Evolutionary conservation across 2,888 invertebrate species (phyloP).

Genomic region (Perizoma affinitatum): DNA sequence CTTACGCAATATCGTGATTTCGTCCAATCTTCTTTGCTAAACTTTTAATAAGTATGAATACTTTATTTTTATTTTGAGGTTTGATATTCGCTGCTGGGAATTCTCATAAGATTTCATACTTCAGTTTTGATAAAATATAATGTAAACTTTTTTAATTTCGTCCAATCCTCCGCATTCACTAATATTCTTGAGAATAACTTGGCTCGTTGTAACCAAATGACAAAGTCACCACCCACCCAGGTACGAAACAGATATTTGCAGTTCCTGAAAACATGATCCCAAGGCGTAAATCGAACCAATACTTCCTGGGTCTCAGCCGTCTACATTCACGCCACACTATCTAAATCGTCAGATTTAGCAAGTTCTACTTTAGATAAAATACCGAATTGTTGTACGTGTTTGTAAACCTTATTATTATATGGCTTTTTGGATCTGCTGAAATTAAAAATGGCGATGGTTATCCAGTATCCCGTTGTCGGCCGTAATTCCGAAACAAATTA

Average conservation of each 20-base stretch:
- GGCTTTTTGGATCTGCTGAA: constrained; percentile 48
- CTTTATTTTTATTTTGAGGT: constrained; percentile 41
- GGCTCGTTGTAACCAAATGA: no score
- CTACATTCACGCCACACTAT: no score
- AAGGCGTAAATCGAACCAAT: no score
- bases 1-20: constrained; percentile 44
- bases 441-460: constrained; percentile 46
- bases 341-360: background rate
- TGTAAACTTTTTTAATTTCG: background rate
- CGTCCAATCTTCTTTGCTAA: constrained; percentile 41
- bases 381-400: constrained; percentile 43
- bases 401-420: constrained; percentile 43
- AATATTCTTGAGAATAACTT: no score
- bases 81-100: constrained; percentile 33
- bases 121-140: constrained; percentile 4
- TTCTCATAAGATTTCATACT: constrained; percentile 17
- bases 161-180: no score
- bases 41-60: constrained; percentile 48
- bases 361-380: constrained; percentile 19
- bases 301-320: no score
- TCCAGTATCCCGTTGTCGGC: constrained; percentile 31
- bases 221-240: no score
- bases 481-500: constrained; percentile 36
- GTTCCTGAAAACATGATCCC: no score
- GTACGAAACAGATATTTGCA: no score